Evolutionary conservation across 2,797 vertebrate species (phyloP).

Genomic region (Sternarchorhynchus goeldii): DNA sequence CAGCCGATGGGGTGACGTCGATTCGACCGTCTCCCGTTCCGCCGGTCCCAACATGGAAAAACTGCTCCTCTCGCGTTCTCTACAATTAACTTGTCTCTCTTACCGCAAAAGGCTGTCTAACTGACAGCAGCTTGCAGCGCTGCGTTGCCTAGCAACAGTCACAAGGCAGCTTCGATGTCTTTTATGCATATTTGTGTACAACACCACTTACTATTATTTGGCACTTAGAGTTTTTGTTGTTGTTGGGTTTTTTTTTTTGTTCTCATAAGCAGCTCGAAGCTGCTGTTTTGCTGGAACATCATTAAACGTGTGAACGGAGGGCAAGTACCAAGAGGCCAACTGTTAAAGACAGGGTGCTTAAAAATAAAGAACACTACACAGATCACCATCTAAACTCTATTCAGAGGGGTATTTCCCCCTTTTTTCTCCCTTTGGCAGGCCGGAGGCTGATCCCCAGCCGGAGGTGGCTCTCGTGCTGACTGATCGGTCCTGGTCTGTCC

Average conservation of each 20-base stretch:
- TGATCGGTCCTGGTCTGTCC: not conserved
- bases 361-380: not conserved
- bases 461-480: too few relatives aligned
- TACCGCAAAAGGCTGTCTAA: constrained; percentile 64
- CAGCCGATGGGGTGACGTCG: constrained; percentile 52
- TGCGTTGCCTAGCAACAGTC: constrained; percentile 75
- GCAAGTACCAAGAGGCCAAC: constrained; percentile 20
- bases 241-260: constrained; percentile 15
- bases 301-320: constrained; percentile 26
- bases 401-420: too few relatives aligned
- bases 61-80: constrained; percentile 66
- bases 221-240: constrained; percentile 41
- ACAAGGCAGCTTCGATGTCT: constrained; percentile 42
- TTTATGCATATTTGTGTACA: constrained; percentile 51
- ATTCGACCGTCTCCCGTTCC: constrained; percentile 64
- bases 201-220: constrained; percentile 60
- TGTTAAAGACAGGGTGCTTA: constrained; percentile 15
- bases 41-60: constrained; percentile 65
- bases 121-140: constrained; percentile 67
- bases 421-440: too few relatives aligned
- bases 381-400: too few relatives aligned
- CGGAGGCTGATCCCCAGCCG: too few relatives aligned
- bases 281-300: constrained; percentile 11
- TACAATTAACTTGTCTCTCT: constrained; percentile 72
- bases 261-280: constrained; percentile 32